Conservation (phyloP, 1,140 invertebrate species). For the Tribolium castaneum region DNA sequence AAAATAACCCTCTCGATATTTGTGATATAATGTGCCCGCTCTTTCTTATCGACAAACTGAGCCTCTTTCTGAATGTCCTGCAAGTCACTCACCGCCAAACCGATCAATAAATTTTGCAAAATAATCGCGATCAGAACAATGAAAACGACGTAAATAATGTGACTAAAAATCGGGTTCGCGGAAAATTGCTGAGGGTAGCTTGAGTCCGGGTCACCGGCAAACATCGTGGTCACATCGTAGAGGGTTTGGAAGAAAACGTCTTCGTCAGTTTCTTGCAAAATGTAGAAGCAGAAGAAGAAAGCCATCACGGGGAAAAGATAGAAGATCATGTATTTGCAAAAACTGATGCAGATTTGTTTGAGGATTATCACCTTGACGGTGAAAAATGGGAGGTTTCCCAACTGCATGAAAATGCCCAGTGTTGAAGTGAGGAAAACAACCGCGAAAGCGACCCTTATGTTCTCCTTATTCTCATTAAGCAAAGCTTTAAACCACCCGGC, state of each 20-base stretch:
- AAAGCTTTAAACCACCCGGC: not conserved
- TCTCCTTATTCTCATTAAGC: not conserved
- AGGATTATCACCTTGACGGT: conserved; percentile 26
- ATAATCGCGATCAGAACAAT: conserved; percentile 11
- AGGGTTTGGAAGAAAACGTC: conserved; percentile 10
- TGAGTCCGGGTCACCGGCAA: conserved; percentile 29
- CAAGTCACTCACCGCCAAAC: conserved; percentile 30
- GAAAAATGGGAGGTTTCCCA: conserved; percentile 12
- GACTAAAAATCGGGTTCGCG: conserved; percentile 24
- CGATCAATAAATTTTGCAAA: conserved; percentile 32
- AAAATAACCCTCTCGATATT: conserved; percentile 23
- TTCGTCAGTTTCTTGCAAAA: not conserved
- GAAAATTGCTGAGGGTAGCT: not conserved
- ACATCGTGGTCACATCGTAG: conserved; percentile 16
- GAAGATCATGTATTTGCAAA: conserved; percentile 32
- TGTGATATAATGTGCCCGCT: conserved; percentile 9
- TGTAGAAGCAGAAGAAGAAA: conserved; percentile 25
- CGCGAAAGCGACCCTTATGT: not conserved
- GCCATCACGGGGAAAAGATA: conserved; percentile 20
- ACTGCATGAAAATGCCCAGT: conserved; percentile 13
- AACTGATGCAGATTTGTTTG: conserved; percentile 1
- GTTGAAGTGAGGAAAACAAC: conserved; percentile 16
- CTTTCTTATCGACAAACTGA: conserved; percentile 29
- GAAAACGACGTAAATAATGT: conserved; percentile 16
- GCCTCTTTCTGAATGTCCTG: conserved; percentile 19